Evolutionary conservation across 2,113 vertebrate genomes (phyloP).

Genomic region (Strix aluco): DNA sequence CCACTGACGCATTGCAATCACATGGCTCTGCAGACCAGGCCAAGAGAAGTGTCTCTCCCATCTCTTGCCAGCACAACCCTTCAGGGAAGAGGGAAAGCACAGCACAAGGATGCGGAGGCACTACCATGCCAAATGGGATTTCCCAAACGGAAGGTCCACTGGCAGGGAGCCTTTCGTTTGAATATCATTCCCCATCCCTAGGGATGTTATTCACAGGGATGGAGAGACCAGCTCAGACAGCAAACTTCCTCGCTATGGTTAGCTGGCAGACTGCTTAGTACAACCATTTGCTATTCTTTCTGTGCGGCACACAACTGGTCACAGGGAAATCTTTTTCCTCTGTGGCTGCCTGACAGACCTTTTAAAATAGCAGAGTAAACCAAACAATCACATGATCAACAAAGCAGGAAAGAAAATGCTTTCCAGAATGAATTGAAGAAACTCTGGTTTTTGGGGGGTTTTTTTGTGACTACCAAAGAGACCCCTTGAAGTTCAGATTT

Average conservation of each 20-base stretch:
- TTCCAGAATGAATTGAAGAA: constrained; percentile 12
- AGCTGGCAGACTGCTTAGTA: background rate
- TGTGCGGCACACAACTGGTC: background rate
- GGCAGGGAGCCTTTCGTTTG: background rate
- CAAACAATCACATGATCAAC: background rate
- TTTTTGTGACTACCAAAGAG: background rate
- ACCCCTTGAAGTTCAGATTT: background rate
- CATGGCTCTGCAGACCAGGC: rapidly evolving
- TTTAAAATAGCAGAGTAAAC: constrained; percentile 16
- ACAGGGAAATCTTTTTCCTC: constrained; percentile 1
- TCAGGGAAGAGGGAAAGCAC: background rate
- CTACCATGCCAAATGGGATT: background rate
- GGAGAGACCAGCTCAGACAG: background rate
- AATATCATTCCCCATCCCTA: background rate
- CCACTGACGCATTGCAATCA: background rate
- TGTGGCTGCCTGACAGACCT: constrained; percentile 17
- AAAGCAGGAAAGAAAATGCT: constrained; percentile 32
- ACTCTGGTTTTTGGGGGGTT: background rate
- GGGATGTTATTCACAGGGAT: background rate
- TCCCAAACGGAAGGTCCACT: background rate
- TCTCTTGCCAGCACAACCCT: background rate
- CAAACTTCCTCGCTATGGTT: rapidly evolving
- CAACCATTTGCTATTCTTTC: constrained; percentile 16
- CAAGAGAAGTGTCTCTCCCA: background rate
- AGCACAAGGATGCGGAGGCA: background rate